Base-by-base conservation (phyloP, 2,797 vertebrate species). In the Dryobates pubescens region DNA sequence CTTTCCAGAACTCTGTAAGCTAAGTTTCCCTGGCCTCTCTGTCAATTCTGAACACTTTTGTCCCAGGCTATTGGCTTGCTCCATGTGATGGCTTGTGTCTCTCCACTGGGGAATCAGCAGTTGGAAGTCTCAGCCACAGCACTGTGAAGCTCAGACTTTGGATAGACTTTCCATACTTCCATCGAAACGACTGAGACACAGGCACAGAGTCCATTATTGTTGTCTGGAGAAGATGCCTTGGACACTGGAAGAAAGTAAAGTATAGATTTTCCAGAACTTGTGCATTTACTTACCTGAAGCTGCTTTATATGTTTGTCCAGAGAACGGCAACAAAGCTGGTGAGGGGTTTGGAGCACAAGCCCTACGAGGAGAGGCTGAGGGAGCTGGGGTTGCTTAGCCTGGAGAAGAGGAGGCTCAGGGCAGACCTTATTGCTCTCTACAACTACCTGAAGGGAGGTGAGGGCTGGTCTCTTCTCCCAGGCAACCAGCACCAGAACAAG, bases 101-200 rank as follows among this genome's bases (percentile, higher is more conserved):
- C 22, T 68, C 30, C 27, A 36, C 2, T 0, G 0, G 10, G 41
- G 9, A 84, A 8, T 6, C 26, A 63, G 45, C 12, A 38, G 8
- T 23, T 38, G 41, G 58, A 20, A 51, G 1, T 8, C 36, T 11
- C 34, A 51, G 56, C 8, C 36, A 3, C 62, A 47, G 4, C 45
- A 64, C 9, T 16, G 16, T 23, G 54, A 74, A 13, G 49, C 4
- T 26, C 36, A 27, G 7, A 32, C 17, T 27, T 73, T 58, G 27
- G 51, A n/a, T n/a, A 68, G 75, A 83, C 7, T 15, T 75, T 9
- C 20, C 22, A 26, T 77, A 29, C 29, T 87, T 78, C n/a, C 16
- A 27, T 43, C 0, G 3, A 68, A 71, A 57, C 3, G 4, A 3
- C n/a, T 62, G 11, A 67, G 29, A 61, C 54, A 29, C 0, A 13